Percentiles rank a stretch among this genome's conserved stretches.
These are phyloP conservation scores for Patella caerulea DNA, from an alignment of 2,888 invertebrate species.

Conservation along the genomic window DNA sequence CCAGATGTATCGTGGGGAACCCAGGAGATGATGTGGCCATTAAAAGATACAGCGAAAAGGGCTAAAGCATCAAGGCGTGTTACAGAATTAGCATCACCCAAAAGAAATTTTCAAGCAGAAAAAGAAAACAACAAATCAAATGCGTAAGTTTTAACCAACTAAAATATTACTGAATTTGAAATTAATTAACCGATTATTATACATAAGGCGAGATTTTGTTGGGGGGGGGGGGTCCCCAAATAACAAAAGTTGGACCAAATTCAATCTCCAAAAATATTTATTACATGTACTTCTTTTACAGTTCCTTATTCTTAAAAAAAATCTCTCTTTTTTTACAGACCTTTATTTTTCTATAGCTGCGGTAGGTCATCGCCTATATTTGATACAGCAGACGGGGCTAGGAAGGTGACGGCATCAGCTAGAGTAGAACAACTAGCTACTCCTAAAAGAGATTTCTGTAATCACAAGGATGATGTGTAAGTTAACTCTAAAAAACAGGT, in stretches of 20 bases:
- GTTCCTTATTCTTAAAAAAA: neutral
- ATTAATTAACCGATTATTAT: neutral
- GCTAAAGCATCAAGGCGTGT: conserved; percentile 49
- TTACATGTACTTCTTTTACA: no score
- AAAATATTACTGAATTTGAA: no score
- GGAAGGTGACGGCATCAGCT: conserved; percentile 43
- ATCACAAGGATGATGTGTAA: conserved; percentile 48
- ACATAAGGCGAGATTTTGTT: no score
- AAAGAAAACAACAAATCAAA: conserved; percentile 37
- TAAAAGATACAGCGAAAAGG: conserved; percentile 44
- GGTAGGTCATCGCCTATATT: conserved; percentile 60
- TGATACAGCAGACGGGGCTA: conserved; percentile 48
- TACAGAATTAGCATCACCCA: conserved; percentile 50
- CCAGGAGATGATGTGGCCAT: conserved; percentile 60
- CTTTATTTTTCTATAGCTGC: conserved; percentile 62
- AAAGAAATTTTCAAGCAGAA: conserved; percentile 54
- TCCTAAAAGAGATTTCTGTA: conserved; percentile 44
- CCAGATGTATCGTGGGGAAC: conserved; percentile 62
- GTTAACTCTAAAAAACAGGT: neutral
- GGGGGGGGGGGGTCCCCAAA: no score
- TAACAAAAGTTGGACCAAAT: no score
- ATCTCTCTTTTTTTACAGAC: conserved; percentile 44
- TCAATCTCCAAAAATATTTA: no score
- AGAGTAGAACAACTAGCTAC: conserved; percentile 49
- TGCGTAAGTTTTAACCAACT: conserved; percentile 42